phyloP scores from a whole-genome alignment of 2,797 vertebrate species.

The Malurus leucopterus region DNA sequence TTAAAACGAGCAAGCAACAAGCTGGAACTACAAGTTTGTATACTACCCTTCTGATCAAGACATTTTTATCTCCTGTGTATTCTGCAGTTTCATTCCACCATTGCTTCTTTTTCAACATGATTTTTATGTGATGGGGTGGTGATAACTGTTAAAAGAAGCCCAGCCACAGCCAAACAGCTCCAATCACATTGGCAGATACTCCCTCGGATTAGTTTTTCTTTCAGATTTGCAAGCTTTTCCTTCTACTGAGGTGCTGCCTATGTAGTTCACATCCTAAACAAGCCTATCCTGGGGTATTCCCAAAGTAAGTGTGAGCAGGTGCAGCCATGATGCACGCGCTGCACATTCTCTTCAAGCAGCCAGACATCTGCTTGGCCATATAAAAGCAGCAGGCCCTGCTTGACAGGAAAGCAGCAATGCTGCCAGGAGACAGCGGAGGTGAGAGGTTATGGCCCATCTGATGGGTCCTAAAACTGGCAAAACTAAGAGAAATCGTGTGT shows the following conservation, averaged over 20 bases:
- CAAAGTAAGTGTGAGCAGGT: constrained; percentile 38
- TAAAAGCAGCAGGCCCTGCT: constrained; percentile 8
- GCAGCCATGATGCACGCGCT: not conserved
- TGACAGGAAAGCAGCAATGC: constrained; percentile 23
- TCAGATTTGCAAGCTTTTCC: not conserved
- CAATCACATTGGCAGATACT: not conserved
- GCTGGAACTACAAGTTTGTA: not conserved
- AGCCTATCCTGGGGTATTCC: constrained; percentile 2
- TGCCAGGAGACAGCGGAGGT: not conserved
- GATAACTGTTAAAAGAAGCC: not conserved
- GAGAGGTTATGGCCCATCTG: not conserved
- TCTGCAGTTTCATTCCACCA: not conserved
- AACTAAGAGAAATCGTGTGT: not conserved
- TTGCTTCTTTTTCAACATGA: not conserved
- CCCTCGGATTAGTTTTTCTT: not conserved
- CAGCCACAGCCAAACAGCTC: not conserved
- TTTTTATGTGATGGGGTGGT: not conserved
- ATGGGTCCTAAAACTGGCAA: not conserved
- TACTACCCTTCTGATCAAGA: not conserved
- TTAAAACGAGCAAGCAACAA: not conserved
- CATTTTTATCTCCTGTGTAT: not conserved
- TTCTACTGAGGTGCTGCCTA: not conserved
- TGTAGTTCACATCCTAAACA: not conserved
- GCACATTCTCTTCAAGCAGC: constrained; percentile 7
- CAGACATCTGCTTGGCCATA: constrained; percentile 45